phyloP scores from a whole-genome alignment of 2,888 invertebrate genomes.

The Mythimna ferrago region DNA sequence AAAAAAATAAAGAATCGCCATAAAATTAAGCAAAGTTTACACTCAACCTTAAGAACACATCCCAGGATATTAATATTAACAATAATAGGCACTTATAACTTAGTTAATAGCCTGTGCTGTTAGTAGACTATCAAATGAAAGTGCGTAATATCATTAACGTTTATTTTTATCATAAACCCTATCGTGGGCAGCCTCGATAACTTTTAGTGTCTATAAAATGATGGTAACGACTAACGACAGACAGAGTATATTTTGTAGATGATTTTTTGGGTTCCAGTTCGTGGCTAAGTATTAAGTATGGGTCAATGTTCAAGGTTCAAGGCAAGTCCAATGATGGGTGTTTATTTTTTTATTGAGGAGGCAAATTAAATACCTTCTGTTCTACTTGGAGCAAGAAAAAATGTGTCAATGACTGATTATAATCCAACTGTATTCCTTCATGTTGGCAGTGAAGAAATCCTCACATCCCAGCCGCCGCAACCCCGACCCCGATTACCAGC shows the following conservation, averaged over 20 bases:
- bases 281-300: not conserved
- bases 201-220: slow-evolving; percentile 45
- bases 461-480: too few species aligned
- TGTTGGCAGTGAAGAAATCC: too few species aligned
- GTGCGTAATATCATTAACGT: slow-evolving; percentile 42
- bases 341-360: too few species aligned
- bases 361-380: too few species aligned
- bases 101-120: slow-evolving; percentile 21
- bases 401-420: too few species aligned
- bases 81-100: slow-evolving; percentile 39
- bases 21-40: slow-evolving; percentile 26
- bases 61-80: slow-evolving; percentile 46
- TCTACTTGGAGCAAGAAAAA: too few species aligned
- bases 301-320: not conserved
- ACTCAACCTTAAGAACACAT: slow-evolving; percentile 3
- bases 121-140: slow-evolving; percentile 48
- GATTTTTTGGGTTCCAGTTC: not conserved
- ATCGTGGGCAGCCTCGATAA: slow-evolving; percentile 32
- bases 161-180: slow-evolving; percentile 46
- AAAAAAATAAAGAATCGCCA: slow-evolving; percentile 6
- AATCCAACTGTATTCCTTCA: too few species aligned
- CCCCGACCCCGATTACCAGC: too few species aligned
- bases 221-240: slow-evolving; percentile 6
- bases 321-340: not conserved
- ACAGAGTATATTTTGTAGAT: not conserved